Evolutionary conservation across 2,113 vertebrate species (phyloP).

Genomic region (Hucho hucho): DNA sequence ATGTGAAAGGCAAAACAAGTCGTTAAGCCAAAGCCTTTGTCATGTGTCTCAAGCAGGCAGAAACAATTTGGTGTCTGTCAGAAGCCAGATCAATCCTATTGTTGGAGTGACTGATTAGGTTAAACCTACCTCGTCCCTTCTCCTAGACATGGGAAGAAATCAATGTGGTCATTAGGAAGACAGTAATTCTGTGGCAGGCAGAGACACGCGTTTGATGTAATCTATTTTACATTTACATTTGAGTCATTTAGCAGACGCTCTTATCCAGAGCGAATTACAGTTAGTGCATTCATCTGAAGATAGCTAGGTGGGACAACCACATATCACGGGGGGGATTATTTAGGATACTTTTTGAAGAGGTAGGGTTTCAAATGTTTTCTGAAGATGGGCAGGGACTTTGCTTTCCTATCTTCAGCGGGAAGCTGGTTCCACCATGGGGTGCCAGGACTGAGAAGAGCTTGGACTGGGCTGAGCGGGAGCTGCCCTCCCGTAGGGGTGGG

Average conservation of each 20-base stretch:
- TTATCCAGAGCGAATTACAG: no score
- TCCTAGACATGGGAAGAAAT: background rate
- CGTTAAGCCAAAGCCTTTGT: background rate
- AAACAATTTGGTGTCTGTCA: constrained; percentile 2
- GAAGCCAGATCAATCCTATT: background rate
- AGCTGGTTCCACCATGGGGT: no score
- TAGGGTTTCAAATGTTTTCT: no score
- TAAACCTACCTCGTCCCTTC: background rate
- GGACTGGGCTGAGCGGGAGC: no score
- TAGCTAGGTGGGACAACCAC: no score
- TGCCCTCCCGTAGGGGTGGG: no score
- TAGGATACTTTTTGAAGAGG: no score
- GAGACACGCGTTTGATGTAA: background rate
- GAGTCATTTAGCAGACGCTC: background rate
- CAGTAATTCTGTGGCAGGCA: background rate
- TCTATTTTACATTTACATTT: background rate
- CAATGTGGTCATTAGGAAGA: background rate
- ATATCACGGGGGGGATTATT: no score
- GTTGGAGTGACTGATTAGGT: background rate
- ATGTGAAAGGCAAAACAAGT: background rate
- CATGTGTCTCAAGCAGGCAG: background rate
- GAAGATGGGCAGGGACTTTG: no score
- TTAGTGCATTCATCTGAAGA: no score
- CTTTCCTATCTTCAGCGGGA: no score
- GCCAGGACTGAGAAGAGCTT: no score